phyloP scores from a whole-genome alignment of 2,888 invertebrate species.

The Ceraclea dissimilis region DNA sequence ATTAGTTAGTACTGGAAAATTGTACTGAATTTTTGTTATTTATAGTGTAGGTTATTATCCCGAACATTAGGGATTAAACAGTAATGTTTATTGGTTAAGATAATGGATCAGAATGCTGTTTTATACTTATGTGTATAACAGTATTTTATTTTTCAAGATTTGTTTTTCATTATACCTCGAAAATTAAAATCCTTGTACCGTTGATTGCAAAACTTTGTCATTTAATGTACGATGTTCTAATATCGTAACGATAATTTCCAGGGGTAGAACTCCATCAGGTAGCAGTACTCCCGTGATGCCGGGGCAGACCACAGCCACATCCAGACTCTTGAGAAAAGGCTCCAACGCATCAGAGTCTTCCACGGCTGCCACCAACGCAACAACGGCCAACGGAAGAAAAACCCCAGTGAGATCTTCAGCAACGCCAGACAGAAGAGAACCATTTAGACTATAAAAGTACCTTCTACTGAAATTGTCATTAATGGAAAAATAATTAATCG shows the following conservation, averaged over 20 bases:
- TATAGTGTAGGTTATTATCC: too few species aligned
- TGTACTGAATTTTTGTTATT: too few species aligned
- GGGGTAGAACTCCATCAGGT: slow-evolving; percentile 70
- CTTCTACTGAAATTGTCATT: background rate
- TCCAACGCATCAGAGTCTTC: slow-evolving; percentile 63
- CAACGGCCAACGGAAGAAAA: slow-evolving; percentile 33
- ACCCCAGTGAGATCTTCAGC: slow-evolving; percentile 35
- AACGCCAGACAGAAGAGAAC: slow-evolving; percentile 55
- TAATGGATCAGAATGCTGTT: too few species aligned
- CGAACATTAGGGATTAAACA: too few species aligned
- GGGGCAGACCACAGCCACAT: slow-evolving; percentile 54
- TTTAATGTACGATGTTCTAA: too few species aligned
- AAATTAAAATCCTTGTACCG: too few species aligned
- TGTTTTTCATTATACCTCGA: too few species aligned
- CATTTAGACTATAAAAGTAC: slow-evolving; percentile 60
- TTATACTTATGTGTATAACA: too few species aligned
- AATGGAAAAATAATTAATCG: background rate
- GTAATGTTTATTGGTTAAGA: too few species aligned
- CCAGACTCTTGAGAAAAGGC: slow-evolving; percentile 56
- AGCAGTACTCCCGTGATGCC: slow-evolving; percentile 65
- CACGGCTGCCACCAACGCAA: slow-evolving; percentile 42
- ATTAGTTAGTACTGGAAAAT: too few species aligned
- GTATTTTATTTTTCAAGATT: too few species aligned
- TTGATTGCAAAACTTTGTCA: too few species aligned
- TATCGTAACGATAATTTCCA: slow-evolving; percentile 30